Conservation (phyloP, 2,113 vertebrate genomes). For the Menidia beryllina region DNA sequence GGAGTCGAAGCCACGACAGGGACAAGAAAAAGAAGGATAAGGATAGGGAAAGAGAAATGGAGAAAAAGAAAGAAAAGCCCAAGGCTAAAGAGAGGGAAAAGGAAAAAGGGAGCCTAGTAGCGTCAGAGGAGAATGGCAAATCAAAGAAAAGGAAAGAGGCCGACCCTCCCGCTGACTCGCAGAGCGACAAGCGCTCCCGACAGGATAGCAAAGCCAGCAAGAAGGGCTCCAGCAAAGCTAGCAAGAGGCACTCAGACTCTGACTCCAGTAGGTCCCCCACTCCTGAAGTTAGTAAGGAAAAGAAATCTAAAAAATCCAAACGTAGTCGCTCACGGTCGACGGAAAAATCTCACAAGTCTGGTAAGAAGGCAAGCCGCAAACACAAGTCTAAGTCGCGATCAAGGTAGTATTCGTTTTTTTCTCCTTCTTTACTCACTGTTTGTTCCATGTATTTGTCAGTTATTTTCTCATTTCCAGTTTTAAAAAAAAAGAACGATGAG, state of each 20-base stretch:
- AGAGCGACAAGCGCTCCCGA: constrained; percentile 87
- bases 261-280: constrained; percentile 95
- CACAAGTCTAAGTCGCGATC: constrained; percentile 99
- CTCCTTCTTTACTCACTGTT: constrained; percentile 67
- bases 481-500: constrained; percentile 21
- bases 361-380: constrained; percentile 99
- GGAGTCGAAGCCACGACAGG: constrained; percentile 89
- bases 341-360: constrained; percentile 99
- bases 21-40: constrained; percentile 92
- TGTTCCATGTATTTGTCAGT: constrained; percentile 81
- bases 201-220: constrained; percentile 89
- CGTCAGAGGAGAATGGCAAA: constrained; percentile 87
- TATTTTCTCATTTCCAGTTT: constrained; percentile 60
- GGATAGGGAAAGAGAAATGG: constrained; percentile 85
- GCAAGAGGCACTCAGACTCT: constrained; percentile 91
- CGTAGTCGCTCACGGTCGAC: constrained; percentile 96
- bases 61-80: constrained; percentile 90
- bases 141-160: constrained; percentile 92
- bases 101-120: constrained; percentile 75
- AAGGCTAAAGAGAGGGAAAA: constrained; percentile 87
- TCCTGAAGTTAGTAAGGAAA: constrained; percentile 96
- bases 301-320: constrained; percentile 98
- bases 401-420: constrained; percentile 99
- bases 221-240: constrained; percentile 90
- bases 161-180: constrained; percentile 85